Conservation (phyloP, 2,113 vertebrate genomes). For the Pluvianellus socialis region DNA sequence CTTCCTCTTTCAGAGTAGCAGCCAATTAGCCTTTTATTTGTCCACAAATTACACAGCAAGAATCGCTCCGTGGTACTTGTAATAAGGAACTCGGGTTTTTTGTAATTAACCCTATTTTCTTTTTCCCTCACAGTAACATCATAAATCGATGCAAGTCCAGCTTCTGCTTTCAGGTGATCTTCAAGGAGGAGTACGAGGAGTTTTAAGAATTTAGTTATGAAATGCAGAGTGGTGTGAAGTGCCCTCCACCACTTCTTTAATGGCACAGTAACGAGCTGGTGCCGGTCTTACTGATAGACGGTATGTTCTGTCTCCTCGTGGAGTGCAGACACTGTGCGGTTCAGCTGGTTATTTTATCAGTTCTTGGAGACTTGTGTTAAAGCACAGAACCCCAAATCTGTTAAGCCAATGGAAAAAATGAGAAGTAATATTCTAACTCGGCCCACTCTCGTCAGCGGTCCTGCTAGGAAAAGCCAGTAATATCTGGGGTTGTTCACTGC, state of each 20-base stretch:
- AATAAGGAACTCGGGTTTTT: background rate
- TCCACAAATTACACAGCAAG: background rate
- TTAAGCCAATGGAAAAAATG: background rate
- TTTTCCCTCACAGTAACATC: background rate
- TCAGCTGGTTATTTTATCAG: background rate
- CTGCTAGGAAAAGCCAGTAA: too few species aligned
- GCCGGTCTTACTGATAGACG: fast-evolving
- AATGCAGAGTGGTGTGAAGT: background rate
- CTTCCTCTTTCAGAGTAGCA: background rate
- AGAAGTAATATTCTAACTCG: background rate
- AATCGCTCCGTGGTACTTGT: background rate
- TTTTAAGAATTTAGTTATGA: background rate
- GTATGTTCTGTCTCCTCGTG: fast-evolving
- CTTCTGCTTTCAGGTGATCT: background rate
- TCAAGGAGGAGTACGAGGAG: background rate
- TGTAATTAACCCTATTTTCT: background rate
- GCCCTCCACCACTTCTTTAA: background rate
- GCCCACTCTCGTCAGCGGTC: background rate
- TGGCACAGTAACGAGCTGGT: fast-evolving
- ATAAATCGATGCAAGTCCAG: background rate
- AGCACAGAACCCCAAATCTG: background rate
- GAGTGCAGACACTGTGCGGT: background rate
- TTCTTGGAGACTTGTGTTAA: background rate
- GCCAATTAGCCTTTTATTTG: background rate
- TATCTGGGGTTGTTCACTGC: background rate